Conservation (phyloP, 2,888 invertebrate species). For the Mythimna albipuncta region DNA sequence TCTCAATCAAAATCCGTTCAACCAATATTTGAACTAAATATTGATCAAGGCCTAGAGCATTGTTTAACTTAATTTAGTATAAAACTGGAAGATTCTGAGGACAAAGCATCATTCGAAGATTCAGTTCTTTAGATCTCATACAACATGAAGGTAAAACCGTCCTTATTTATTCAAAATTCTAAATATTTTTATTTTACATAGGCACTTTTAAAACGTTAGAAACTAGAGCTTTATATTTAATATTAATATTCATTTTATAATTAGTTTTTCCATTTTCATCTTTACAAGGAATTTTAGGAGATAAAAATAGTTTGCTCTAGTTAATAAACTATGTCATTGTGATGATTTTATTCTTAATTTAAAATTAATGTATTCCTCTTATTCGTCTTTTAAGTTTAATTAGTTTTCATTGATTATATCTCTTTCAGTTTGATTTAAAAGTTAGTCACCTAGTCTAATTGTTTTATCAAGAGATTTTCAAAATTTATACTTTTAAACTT, state of each 20-base stretch:
- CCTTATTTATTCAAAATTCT: not conserved
- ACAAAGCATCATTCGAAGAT: slow-evolving; percentile 74
- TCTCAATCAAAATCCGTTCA: slow-evolving; percentile 60
- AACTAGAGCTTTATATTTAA: too few relatives aligned
- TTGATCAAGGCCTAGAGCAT: slow-evolving; percentile 67
- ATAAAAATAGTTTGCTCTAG: slow-evolving; percentile 10
- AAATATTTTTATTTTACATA: too few relatives aligned
- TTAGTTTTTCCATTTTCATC: not conserved
- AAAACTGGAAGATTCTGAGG: slow-evolving; percentile 68
- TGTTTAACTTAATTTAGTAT: slow-evolving; percentile 79
- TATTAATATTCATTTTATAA: not conserved
- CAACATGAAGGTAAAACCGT: slow-evolving; percentile 81
- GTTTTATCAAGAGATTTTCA: not conserved
- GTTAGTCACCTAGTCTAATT: not conserved
- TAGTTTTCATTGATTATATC: not conserved
- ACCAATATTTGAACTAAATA: slow-evolving; percentile 56
- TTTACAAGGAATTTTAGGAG: not conserved
- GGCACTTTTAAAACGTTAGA: too few relatives aligned
- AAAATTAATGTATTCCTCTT: not conserved
- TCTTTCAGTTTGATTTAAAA: not conserved
- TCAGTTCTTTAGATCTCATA: slow-evolving; percentile 78
- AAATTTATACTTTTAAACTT: not conserved
- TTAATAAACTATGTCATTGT: not conserved
- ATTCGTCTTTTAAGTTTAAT: not conserved
- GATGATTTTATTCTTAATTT: too few relatives aligned